Conservation (phyloP, 2,797 vertebrate genomes). For the Falco concolor region DNA sequence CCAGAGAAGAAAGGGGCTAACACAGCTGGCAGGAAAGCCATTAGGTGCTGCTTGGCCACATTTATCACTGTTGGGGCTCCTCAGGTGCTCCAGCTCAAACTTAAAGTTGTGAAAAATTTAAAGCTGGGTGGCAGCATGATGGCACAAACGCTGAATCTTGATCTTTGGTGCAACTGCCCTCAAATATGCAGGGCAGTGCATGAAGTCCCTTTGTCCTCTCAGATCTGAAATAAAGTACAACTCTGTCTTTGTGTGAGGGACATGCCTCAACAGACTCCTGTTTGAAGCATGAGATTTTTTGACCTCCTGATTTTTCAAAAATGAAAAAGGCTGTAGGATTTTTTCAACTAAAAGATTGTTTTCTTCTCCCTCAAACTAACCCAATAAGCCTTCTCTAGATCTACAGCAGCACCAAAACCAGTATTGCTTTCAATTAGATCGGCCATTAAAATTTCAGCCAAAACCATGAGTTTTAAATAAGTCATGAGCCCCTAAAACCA, state of each 20-base stretch:
- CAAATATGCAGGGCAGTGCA: accelerated
- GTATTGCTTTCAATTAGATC: neutral
- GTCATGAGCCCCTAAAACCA: neutral
- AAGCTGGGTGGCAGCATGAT: neutral
- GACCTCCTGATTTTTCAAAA: neutral
- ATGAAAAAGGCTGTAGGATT: neutral
- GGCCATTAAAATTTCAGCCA: neutral
- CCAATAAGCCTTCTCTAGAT: neutral
- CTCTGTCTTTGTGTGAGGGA: neutral
- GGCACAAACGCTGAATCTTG: neutral
- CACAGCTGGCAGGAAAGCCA: neutral
- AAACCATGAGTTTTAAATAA: neutral
- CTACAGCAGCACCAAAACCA: neutral
- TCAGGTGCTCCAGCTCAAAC: neutral
- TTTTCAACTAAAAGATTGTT: neutral
- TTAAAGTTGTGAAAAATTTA: neutral
- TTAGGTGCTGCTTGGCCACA: neutral
- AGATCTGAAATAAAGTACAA: neutral
- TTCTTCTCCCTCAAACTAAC: neutral
- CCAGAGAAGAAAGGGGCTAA: neutral
- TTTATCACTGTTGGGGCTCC: neutral
- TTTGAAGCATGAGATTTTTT: neutral
- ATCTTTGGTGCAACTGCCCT: neutral
- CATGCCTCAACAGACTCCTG: neutral
- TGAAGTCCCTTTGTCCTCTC: neutral